Base-by-base conservation (phyloP, 2,797 vertebrate genomes). In the Eleutherodactylus coqui region DNA sequence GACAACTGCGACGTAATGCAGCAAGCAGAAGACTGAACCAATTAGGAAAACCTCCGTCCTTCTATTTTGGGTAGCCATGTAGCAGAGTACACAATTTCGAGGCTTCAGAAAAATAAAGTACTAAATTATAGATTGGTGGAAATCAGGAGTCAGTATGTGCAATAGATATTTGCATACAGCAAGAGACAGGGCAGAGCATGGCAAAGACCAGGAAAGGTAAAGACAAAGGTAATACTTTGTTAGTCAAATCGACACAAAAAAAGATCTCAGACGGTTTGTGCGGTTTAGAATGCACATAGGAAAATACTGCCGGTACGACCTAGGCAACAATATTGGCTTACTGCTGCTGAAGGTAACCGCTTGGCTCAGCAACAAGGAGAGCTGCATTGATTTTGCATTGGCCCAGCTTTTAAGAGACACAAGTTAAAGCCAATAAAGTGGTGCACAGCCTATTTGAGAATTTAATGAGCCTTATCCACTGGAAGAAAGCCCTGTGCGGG, bases 211-310 rank as follows among this genome's bases (percentile, higher is more conserved):
- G 27, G 58, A 43, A 45, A 53, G 51, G 5, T 55, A 45, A 14
- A 51, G 14, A 13, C 32, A 62, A 51, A 69, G 38, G 4, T 11
- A 51, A 79, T 58, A 10, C 69, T 87, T 84, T 87, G 86, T 75
- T 87, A 87, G 82, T 84, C 86, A 87, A 87, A 87, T 84, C 38
- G 14, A n/a, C 41, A 79, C 36, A 83, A 38, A 82, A 43, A 79
- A 84, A n/a, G 29, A 38, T 53, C 49, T 51, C 21, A 24, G 78
- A 32, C 70, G 21, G 62, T 38, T 83, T 51, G 7, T 16, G 16
- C 75, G 51, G 60, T 14, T 82, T 53, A 62, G 45, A 11, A 91
- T 90, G 90, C 88, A 79, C 89, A 77, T 38, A 91, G 89, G 89
- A 88, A 92, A 92, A 93, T 88, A 79, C 0, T 13, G 62, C 58